phyloP scores from a whole-genome alignment of 2,797 vertebrate species.

The Decapterus maruadsi region DNA sequence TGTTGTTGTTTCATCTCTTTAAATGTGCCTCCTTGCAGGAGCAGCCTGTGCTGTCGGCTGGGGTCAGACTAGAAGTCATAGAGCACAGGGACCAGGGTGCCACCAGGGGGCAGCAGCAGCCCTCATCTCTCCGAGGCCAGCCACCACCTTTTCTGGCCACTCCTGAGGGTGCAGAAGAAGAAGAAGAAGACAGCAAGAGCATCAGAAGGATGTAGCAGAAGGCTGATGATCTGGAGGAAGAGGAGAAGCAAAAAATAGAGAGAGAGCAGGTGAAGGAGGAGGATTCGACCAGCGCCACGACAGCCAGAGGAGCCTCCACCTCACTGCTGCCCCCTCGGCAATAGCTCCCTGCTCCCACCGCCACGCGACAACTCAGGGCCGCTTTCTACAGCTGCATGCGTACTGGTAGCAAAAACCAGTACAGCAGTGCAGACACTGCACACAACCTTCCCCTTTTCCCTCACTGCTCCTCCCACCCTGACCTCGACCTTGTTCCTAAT shows the following conservation, averaged over 20 bases:
- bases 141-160: conserved; percentile 82
- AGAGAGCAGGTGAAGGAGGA: conserved; percentile 53
- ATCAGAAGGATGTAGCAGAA: conserved; percentile 41
- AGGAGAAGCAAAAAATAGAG: conserved; percentile 63
- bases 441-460: conserved; percentile 20
- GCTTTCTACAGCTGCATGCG: conserved; percentile 81
- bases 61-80: conserved; percentile 65
- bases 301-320: conserved; percentile 81
- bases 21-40: conserved; percentile 44
- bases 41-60: conserved; percentile 79
- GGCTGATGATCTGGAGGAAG: conserved; percentile 72
- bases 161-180: conserved; percentile 58
- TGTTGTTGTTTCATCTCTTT: background rate
- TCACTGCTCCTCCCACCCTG: conserved; percentile 20
- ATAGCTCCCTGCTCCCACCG: conserved; percentile 71
- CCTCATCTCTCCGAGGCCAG: conserved; percentile 84
- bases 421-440: conserved; percentile 59
- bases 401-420: conserved; percentile 54
- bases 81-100: conserved; percentile 79
- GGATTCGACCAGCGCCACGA: conserved; percentile 34
- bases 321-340: conserved; percentile 85
- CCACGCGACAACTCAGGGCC: conserved; percentile 86
- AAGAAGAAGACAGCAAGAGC: conserved; percentile 70
- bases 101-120: conserved; percentile 90
- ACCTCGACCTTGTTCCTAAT: conserved; percentile 24